Conservation (phyloP, 2,888 invertebrate genomes). For the Aleiodes testaceus region DNA sequence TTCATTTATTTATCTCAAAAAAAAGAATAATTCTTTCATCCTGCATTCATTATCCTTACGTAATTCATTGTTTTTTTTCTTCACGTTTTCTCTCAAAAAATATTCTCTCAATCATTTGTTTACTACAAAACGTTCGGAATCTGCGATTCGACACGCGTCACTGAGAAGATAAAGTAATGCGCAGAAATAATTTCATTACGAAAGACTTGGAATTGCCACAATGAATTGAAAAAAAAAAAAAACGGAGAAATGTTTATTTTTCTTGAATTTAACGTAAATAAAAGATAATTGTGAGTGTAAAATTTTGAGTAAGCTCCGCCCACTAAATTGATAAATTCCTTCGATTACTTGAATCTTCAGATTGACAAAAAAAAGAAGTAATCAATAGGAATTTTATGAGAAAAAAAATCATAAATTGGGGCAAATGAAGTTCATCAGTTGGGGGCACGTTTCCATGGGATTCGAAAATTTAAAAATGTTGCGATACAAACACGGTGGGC, state of each 20-base stretch:
- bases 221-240: background rate
- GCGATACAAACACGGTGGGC: conserved; percentile 45
- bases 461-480: background rate
- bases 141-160: conserved; percentile 35
- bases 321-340: too few relatives aligned
- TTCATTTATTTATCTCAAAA: conserved; percentile 61
- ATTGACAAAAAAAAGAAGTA: too few relatives aligned
- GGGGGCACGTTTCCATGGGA: too few relatives aligned
- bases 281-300: conserved; percentile 8
- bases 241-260: conserved; percentile 1
- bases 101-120: conserved; percentile 12
- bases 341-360: too few relatives aligned
- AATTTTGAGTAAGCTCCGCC: conserved; percentile 30
- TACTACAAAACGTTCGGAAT: conserved; percentile 30
- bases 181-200: conserved; percentile 20
- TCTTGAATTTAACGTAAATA: conserved; percentile 31
- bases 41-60: too few relatives aligned
- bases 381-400: too few relatives aligned
- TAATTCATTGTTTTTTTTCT: too few relatives aligned
- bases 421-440: too few relatives aligned
- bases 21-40: background rate
- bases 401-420: too few relatives aligned
- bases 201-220: conserved; percentile 4
- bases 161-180: conserved; percentile 25
- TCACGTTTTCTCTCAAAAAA: too few relatives aligned